A percentile compares a stretch with the other conserved stretches of the same genome.
Conservation (phyloP, 2,797 vertebrate genomes). For the Eremophila alpestris region DNA sequence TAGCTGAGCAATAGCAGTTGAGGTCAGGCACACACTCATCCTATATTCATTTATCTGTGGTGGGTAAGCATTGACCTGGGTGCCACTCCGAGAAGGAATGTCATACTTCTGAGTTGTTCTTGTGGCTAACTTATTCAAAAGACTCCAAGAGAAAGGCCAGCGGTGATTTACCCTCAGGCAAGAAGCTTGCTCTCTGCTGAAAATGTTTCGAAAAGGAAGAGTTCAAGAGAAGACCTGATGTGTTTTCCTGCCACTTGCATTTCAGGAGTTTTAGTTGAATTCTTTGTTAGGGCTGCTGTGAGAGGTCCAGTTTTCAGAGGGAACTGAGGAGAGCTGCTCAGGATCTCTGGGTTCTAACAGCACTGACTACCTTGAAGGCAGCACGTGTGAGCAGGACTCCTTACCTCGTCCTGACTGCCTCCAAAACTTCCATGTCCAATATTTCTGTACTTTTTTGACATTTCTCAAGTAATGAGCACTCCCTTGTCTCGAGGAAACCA, state of each 20-base stretch:
- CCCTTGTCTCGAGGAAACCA: neutral
- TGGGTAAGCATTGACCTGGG: neutral
- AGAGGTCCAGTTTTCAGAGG: neutral
- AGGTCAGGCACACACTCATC: neutral
- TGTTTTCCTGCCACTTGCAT: neutral
- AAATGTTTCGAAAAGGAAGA: neutral
- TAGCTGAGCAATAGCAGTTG: neutral
- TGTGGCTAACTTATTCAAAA: neutral
- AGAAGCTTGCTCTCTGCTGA: neutral
- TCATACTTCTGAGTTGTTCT: neutral
- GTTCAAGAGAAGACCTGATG: neutral
- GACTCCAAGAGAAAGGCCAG: neutral
- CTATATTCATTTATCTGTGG: neutral
- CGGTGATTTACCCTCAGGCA: neutral
- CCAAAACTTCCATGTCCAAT: neutral
- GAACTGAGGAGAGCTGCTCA: neutral
- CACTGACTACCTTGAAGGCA: neutral
- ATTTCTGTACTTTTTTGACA: neutral
- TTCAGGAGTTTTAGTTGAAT: neutral
- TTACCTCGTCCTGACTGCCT: neutral
- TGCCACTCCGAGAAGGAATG: neutral
- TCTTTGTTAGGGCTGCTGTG: neutral
- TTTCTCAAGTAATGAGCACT: neutral
- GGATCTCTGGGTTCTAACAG: neutral
- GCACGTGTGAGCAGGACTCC: neutral